These are phyloP conservation scores for Conistra vaccinii DNA, from an alignment of 2,888 invertebrate species.

Conservation along the genomic window DNA sequence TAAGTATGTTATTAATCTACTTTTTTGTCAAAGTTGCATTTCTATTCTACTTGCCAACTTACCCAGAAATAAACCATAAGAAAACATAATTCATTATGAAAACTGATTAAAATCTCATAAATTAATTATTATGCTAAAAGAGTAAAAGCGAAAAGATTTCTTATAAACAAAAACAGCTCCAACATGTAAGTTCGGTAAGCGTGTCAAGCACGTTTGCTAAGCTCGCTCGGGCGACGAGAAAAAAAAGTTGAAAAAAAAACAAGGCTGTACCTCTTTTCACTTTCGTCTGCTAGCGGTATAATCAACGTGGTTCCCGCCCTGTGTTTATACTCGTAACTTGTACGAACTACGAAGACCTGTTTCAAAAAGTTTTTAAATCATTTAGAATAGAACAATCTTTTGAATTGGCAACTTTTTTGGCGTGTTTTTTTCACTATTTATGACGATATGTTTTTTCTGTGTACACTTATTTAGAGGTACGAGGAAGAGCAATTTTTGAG, in stretches of 20 bases:
- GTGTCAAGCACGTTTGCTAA: conserved; percentile 65
- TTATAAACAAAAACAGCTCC: conserved; percentile 41
- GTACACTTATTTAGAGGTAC: too few species aligned
- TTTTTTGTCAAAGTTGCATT: conserved; percentile 14
- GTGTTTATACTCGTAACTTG: conserved; percentile 39
- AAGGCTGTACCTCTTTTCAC: conserved; percentile 70
- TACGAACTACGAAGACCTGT: conserved; percentile 17
- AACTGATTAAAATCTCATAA: conserved; percentile 6
- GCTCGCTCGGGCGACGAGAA: conserved; percentile 53
- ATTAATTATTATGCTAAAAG: conserved; percentile 26
- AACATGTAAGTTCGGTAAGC: conserved; percentile 61
- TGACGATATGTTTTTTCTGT: too few species aligned
- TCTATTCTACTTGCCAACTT: background rate
- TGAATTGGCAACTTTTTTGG: background rate
- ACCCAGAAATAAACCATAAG: background rate
- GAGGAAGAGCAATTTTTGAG: background rate
- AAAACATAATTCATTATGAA: conserved; percentile 1
- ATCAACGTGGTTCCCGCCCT: conserved; percentile 41
- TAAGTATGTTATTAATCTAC: conserved; percentile 5
- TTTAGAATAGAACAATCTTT: background rate
- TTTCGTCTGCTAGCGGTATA: conserved; percentile 70
- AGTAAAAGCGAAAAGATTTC: conserved; percentile 43
- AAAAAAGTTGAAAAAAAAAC: conserved; percentile 60
- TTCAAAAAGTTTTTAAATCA: conserved; percentile 10
- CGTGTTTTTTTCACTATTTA: background rate